Base-by-base conservation (phyloP, 2,888 invertebrate species). In the Junonia oenone region DNA sequence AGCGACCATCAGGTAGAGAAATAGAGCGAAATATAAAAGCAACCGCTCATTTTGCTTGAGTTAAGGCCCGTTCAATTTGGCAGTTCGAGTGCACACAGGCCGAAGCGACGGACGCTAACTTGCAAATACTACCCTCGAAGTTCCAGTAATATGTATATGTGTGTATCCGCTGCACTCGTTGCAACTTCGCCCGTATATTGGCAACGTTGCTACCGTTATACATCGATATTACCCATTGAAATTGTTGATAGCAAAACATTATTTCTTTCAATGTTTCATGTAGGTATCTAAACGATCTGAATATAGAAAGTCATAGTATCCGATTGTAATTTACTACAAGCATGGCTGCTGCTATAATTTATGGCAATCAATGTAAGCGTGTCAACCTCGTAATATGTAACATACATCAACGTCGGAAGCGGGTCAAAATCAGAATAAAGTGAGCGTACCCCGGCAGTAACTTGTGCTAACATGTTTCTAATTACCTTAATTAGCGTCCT, bases 401-500 rank as follows among this genome's bases (percentile, higher is more conserved):
- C 15, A 17, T 17, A 17, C 11, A 17, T 8, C 37, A 15, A 37
- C 14, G 37, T 8, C 2, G 3, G 4, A 19, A 1, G 2, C 38
- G 9, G 2, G 38, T 8, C 5, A 19, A 19, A 40, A 19, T 11
- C 19, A 11, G 19, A 40, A 6, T 11, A 40, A 17, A 40, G 5
- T 11, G 38, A 40, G 19, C 11, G n/a, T 11, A 13, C 9, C 8
- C 11, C 19, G 15, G 22, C 45, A 26, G 9, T 33, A 53, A 63
- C 69, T 68, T 68, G 64, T 70, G 70, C 73, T 81, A 80, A 79
- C 75, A 78, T 78, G 76, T 78, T 78, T 79, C 75, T 81, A 82
- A 87, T 87, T 86, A 79, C 75, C 74, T 78, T 83, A 86, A 86
- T 86, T 83, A 83, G 82, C 77, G 76, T 75, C 76, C 80, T 76